These are phyloP conservation scores for Periphyllus acericola DNA, from an alignment of 2,888 invertebrate species.

Conservation along the genomic window DNA sequence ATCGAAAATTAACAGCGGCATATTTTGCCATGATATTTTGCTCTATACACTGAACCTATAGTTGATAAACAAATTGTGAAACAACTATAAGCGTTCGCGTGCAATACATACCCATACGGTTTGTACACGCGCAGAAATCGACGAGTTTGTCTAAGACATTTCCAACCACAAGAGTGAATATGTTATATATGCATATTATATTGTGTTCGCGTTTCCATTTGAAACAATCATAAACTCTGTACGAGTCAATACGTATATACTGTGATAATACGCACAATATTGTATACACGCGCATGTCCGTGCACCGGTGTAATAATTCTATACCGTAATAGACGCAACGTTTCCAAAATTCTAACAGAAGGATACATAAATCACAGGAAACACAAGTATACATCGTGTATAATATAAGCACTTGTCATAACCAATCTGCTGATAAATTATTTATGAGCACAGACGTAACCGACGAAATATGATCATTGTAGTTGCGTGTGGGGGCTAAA, in stretches of 20 bases:
- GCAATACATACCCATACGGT: not conserved
- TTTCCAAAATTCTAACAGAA: constrained; percentile 17
- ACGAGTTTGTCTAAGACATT: not conserved
- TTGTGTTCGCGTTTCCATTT: not conserved
- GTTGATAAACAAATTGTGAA: not conserved
- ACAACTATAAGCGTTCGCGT: not conserved
- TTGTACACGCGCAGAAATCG: not conserved
- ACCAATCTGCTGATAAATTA: constrained; percentile 37
- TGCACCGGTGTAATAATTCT: too few species aligned
- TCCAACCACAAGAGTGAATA: not conserved
- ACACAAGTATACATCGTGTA: not conserved
- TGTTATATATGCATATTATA: not conserved
- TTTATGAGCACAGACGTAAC: constrained; percentile 28
- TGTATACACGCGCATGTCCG: too few species aligned
- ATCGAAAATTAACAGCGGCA: not conserved
- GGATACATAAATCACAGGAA: constrained; percentile 47
- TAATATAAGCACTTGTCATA: constrained; percentile 23
- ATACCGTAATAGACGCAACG: not conserved
- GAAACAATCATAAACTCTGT: not conserved
- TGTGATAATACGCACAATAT: not conserved
- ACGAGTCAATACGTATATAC: not conserved
- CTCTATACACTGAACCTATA: not conserved
- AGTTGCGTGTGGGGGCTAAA: constrained; percentile 25
- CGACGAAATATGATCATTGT: not conserved
- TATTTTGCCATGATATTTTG: not conserved